phyloP scores from a whole-genome alignment of 2,113 vertebrate species.

The Notothenia rossii region DNA sequence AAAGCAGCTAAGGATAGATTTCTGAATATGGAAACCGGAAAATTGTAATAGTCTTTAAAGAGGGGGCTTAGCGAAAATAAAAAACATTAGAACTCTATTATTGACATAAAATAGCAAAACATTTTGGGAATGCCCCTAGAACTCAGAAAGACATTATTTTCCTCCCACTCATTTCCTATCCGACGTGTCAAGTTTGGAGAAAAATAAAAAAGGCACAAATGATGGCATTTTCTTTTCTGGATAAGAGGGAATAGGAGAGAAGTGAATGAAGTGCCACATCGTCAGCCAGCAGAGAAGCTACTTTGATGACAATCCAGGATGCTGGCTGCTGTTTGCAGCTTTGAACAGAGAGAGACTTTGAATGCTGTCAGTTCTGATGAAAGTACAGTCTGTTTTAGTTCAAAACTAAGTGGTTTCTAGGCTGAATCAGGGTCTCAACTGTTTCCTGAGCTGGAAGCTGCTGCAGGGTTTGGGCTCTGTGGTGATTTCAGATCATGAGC shows the following conservation, averaged over 20 bases:
- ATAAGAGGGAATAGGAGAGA: constrained; percentile 2
- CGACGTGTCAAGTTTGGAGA: neutral
- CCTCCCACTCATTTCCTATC: neutral
- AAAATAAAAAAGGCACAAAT: neutral
- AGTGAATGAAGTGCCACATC: constrained; percentile 2
- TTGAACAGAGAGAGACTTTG: constrained; percentile 15
- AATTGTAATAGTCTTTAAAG: constrained; percentile 26
- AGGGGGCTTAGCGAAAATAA: constrained; percentile 4
- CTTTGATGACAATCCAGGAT: constrained; percentile 28
- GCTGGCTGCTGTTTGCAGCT: neutral
- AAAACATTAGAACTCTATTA: constrained; percentile 30
- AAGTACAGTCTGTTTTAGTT: neutral
- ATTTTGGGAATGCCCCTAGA: constrained; percentile 32
- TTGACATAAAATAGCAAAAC: constrained; percentile 15
- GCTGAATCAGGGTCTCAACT: neutral
- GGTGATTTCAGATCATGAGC: neutral
- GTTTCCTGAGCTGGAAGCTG: neutral
- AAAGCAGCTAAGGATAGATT: constrained; percentile 56
- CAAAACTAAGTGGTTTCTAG: neutral
- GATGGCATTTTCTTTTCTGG: constrained; percentile 11
- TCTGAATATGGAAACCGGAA: constrained; percentile 41
- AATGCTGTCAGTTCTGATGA: neutral
- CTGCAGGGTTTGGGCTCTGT: neutral
- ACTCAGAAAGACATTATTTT: neutral
- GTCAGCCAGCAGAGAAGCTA: neutral